A percentile compares a stretch with the other conserved stretches of the same genome.
Evolutionary conservation across 2,113 vertebrate genomes (phyloP).

Genomic region (Datnioides undecimradiatus): DNA sequence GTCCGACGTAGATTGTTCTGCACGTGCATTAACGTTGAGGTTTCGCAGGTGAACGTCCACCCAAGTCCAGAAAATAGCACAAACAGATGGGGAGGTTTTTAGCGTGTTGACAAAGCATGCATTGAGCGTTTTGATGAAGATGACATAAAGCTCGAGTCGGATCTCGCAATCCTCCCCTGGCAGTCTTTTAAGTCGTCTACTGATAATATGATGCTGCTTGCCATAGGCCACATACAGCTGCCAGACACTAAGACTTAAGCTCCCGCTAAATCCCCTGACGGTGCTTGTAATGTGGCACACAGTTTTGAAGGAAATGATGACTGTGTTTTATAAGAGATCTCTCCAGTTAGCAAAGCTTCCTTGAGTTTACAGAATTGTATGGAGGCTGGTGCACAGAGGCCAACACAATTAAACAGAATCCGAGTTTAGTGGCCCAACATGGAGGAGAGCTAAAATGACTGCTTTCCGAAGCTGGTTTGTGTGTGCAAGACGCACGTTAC

Average conservation of each 20-base stretch:
- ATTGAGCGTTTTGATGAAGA: constrained; percentile 47
- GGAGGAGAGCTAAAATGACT: not conserved
- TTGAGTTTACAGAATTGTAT: constrained; percentile 37
- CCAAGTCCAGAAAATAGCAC: constrained; percentile 4
- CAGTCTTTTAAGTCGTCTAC: constrained; percentile 53
- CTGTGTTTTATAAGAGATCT: constrained; percentile 64
- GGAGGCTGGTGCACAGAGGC: constrained; percentile 2
- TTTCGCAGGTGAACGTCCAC: constrained; percentile 13
- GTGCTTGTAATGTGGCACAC: constrained; percentile 70
- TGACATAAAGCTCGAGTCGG: constrained; percentile 54
- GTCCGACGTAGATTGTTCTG: constrained; percentile 26
- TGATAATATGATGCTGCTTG: constrained; percentile 62
- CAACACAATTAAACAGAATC: constrained; percentile 28
- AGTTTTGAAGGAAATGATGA: constrained; percentile 65
- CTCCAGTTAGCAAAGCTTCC: constrained; percentile 39
- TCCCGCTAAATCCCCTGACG: constrained; percentile 62
- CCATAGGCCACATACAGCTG: constrained; percentile 70
- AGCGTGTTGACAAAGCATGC: constrained; percentile 44
- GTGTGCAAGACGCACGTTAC: too few relatives aligned
- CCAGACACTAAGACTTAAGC: constrained; percentile 71
- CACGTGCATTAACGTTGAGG: constrained; percentile 22
- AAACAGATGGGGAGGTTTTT: constrained; percentile 9
- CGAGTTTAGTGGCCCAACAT: constrained; percentile 7
- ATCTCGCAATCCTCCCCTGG: constrained; percentile 61
- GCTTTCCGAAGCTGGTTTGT: too few relatives aligned